A percentile compares a stretch with the other conserved stretches of the same genome.
phyloP scores from a whole-genome alignment of 1,140 invertebrate genomes.

The Physella acuta region DNA sequence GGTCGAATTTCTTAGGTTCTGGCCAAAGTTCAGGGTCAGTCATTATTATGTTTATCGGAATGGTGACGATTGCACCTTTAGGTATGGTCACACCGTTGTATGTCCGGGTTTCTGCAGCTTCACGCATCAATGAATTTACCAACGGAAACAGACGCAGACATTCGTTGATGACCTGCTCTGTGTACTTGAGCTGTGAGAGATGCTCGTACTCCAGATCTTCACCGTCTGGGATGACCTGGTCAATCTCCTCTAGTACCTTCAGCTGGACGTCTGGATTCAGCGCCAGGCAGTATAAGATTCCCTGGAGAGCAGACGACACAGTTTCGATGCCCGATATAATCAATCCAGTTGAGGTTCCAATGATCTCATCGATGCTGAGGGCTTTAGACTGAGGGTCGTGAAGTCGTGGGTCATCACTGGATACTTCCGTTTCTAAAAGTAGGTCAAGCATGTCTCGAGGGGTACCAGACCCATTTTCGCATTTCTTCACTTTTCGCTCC shows the following conservation, averaged over 20 bases:
- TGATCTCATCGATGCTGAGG: constrained; percentile 5
- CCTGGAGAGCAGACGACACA: constrained; percentile 71
- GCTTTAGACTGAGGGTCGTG: neutral
- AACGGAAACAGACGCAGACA: constrained; percentile 33
- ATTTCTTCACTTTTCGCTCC: neutral
- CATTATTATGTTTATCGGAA: constrained; percentile 80
- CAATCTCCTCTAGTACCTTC: constrained; percentile 67
- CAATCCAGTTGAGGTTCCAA: constrained; percentile 25
- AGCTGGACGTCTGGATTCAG: constrained; percentile 68
- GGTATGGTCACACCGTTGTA: constrained; percentile 35
- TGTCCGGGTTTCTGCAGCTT: constrained; percentile 28
- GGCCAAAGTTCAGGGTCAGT: constrained; percentile 72
- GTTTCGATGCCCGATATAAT: constrained; percentile 75
- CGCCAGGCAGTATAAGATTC: constrained; percentile 70
- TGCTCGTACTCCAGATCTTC: constrained; percentile 28
- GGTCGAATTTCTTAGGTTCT: constrained; percentile 73
- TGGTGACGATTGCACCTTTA: constrained; percentile 68
- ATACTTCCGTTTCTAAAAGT: neutral
- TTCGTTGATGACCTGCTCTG: constrained; percentile 33
- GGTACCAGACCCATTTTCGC: neutral
- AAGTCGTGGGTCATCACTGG: neutral
- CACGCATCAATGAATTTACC: constrained; percentile 25
- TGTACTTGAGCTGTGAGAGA: constrained; percentile 28
- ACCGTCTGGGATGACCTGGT: constrained; percentile 51
- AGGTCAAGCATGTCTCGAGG: constrained; percentile 1